phyloP scores from a whole-genome alignment of 2,113 vertebrate species.

The Formicarius rufipectus region DNA sequence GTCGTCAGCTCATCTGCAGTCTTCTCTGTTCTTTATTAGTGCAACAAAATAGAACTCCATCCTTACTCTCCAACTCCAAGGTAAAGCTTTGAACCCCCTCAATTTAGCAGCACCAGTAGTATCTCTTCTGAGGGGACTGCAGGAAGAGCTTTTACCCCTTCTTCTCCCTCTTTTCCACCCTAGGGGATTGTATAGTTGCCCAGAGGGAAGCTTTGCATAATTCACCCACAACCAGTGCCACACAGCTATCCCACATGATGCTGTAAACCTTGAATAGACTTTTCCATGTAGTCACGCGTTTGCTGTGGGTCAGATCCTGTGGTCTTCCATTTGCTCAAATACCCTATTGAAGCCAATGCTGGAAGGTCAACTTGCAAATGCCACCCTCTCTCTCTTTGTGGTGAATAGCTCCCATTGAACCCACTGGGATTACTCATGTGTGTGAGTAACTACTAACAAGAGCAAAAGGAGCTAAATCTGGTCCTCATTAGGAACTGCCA shows the following conservation, averaged over 20 bases:
- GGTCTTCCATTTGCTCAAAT: slow-evolving; percentile 16
- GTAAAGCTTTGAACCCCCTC: background rate
- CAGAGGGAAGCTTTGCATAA: background rate
- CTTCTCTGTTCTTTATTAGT: background rate
- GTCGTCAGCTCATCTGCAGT: background rate
- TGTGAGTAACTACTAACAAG: background rate
- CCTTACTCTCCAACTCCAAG: background rate
- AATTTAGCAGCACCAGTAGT: background rate
- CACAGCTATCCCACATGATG: background rate
- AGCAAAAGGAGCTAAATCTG: slow-evolving; percentile 9
- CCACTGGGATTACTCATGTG: slow-evolving; percentile 31
- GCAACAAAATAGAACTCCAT: background rate
- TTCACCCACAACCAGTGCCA: background rate
- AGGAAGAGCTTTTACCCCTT: background rate
- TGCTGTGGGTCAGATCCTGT: background rate
- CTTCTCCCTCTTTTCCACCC: background rate
- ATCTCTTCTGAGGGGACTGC: background rate
- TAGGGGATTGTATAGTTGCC: too few relatives aligned
- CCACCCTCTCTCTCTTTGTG: background rate
- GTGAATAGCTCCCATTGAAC: slow-evolving; percentile 52
- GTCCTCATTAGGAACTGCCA: background rate
- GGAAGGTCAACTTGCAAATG: slow-evolving; percentile 15
- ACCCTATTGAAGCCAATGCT: slow-evolving; percentile 23
- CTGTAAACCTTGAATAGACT: background rate
- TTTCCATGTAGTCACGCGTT: slow-evolving; percentile 15